A percentile compares a stretch with the other conserved stretches of the same genome.
Conservation (phyloP, 2,888 invertebrate species). For the Anorthoa munda region DNA sequence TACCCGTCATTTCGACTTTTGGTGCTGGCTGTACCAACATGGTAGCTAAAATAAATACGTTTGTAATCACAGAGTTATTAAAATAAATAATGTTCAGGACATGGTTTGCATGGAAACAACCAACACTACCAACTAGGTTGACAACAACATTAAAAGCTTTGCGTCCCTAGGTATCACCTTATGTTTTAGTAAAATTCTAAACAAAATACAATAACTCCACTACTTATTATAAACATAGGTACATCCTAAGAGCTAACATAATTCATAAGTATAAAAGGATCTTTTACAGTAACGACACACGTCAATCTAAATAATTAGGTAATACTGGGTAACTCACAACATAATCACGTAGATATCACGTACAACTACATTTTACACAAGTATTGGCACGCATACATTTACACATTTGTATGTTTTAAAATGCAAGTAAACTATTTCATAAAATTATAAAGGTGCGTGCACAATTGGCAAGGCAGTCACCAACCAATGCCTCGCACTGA, state of each 20-base stretch:
- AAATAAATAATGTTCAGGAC: background rate
- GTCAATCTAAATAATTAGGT: constrained; percentile 40
- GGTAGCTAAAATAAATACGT: background rate
- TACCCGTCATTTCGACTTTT: background rate
- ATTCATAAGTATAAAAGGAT: constrained; percentile 50
- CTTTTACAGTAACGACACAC: constrained; percentile 25
- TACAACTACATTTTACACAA: constrained; percentile 38
- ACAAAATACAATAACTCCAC: background rate
- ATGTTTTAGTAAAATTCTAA: constrained; percentile 6
- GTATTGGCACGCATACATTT: constrained; percentile 55
- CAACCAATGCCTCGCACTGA: background rate
- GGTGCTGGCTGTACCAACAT: background rate
- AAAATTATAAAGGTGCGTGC: background rate
- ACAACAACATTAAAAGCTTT: constrained; percentile 15
- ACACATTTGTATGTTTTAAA: constrained; percentile 11
- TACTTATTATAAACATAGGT: constrained; percentile 11
- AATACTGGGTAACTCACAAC: constrained; percentile 66
- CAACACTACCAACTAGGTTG: constrained; percentile 1
- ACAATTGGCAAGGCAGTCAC: background rate
- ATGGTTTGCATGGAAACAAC: too few relatives aligned
- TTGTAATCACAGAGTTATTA: background rate
- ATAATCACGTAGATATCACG: constrained; percentile 51
- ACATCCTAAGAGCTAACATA: constrained; percentile 39
- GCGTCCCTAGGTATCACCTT: constrained; percentile 20
- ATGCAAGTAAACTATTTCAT: constrained; percentile 40